Evolutionary conservation across 2,888 invertebrate genomes (phyloP), one percentile per base, ranked within the genome.

Genomic region (Eilema depressum): DNA sequence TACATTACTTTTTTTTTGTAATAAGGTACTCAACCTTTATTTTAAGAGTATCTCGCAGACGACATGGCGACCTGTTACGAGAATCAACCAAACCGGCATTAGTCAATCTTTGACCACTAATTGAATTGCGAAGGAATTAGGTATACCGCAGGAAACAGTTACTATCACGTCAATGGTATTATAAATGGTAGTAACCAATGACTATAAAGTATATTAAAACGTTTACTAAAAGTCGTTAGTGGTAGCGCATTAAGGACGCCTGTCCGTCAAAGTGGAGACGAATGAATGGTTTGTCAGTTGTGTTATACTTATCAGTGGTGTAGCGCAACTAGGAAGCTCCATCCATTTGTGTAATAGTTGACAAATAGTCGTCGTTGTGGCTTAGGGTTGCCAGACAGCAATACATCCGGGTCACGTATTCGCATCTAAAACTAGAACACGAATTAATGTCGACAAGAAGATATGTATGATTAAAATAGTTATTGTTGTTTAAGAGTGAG

Each of bases 161-260:
- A 60, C 56, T 25, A 20, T 64, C 28, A 37, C 63, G 66, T 62
- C 72, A 68, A 68, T 71, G 25, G 26, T 26, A 60, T 53, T 53
- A 53, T 53, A 53, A 53, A 53, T 10, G n/a, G 53, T 53, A 69
- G 2, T 65, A 59, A 62, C 53, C 65, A 71, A 73, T 75, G 67
- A 69, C 56, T 73, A 60, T 57, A 62, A 73, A 74, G 47, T 71
- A 56, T 65, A 75, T 69, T 56, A 76, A 78, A 78, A 64, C 63
- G 69, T 78, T 73, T 67, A 71, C 28, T 2, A 62, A 59, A 61
- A 20, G 63, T 72, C 79, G 60, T 80, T 76, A 76, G 70, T 67
- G 65, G 68, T 78, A 76, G 70, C 70, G 37, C 78, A 80, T 80
- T 80, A 76, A 80, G 78, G 78, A 69, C 80, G 73, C 62, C 75